A percentile compares a stretch with the other conserved stretches of the same genome.
These are phyloP conservation scores for Creontiades dilutus DNA, from an alignment of 2,888 invertebrate species.

Conservation along the genomic window DNA sequence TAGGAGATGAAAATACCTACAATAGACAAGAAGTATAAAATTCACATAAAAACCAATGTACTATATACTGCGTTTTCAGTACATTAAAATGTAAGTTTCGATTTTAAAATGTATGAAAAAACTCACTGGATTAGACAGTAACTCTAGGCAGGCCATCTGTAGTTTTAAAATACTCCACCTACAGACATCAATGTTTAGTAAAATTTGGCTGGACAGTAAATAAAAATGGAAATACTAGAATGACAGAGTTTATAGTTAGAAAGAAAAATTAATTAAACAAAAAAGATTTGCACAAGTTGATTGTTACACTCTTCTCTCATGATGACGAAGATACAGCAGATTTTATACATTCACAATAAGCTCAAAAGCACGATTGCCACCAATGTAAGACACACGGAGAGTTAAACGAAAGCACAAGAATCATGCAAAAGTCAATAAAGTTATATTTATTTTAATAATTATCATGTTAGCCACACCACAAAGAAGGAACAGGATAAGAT, in stretches of 20 bases:
- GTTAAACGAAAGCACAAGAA: background rate
- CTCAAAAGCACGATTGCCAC: constrained; percentile 14
- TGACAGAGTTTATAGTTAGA: background rate
- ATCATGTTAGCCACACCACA: constrained; percentile 41
- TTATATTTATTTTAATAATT: background rate
- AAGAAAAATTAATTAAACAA: background rate
- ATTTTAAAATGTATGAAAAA: constrained; percentile 33
- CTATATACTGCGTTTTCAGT: background rate
- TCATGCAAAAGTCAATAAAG: background rate
- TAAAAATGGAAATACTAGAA: background rate
- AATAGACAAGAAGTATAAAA: too few relatives aligned
- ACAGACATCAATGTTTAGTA: constrained; percentile 45
- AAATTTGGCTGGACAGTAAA: constrained; percentile 6
- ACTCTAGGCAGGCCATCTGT: constrained; percentile 74
- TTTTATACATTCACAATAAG: constrained; percentile 25
- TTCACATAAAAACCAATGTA: too few relatives aligned
- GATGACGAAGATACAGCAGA: background rate
- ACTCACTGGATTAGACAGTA: constrained; percentile 74
- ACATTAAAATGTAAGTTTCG: background rate
- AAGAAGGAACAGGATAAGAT: background rate
- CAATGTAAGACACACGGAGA: background rate
- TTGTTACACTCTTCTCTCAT: background rate
- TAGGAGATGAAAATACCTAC: too few relatives aligned
- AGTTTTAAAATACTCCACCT: constrained; percentile 74
- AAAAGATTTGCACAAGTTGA: background rate